phyloP scores from a whole-genome alignment of 2,888 invertebrate species.

The Ceratothoa steindachneri region DNA sequence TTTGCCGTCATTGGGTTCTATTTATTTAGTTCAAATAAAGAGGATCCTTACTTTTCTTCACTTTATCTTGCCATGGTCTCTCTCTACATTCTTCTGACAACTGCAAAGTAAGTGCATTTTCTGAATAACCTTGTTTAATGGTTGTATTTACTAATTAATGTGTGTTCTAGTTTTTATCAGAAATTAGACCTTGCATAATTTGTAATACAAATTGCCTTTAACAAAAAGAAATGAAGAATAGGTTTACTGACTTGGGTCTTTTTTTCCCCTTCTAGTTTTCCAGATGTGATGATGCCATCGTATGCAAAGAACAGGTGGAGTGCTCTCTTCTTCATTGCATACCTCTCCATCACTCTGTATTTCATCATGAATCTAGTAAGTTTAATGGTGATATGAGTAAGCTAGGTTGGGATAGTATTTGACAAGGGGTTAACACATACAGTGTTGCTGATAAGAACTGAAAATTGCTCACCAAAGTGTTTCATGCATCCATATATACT shows the following conservation, averaged over 20 bases:
- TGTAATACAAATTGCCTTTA: too few species aligned
- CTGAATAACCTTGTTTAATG: too few species aligned
- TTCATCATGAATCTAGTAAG: slow-evolving; percentile 75
- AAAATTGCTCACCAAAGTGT: too few species aligned
- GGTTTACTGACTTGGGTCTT: too few species aligned
- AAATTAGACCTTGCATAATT: too few species aligned
- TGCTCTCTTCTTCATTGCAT: slow-evolving; percentile 79
- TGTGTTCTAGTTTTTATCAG: too few species aligned
- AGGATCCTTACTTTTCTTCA: slow-evolving; percentile 73
- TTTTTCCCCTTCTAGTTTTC: slow-evolving; percentile 65
- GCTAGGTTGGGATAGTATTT: slow-evolving; percentile 49
- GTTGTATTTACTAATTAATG: too few species aligned
- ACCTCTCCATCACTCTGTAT: slow-evolving; percentile 77
- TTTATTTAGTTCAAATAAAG: slow-evolving; percentile 64
- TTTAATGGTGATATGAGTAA: too few species aligned
- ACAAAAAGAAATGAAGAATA: too few species aligned
- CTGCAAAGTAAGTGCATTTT: slow-evolving; percentile 73
- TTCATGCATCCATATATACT: too few species aligned
- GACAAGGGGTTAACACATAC: not conserved
- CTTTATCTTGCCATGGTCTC: slow-evolving; percentile 78
- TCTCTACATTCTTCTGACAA: slow-evolving; percentile 82
- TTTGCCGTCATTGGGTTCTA: slow-evolving; percentile 78
- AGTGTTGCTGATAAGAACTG: too few species aligned
- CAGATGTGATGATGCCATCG: slow-evolving; percentile 89
- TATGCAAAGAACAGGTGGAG: slow-evolving; percentile 75